These are phyloP conservation scores for Callorhinus ursinus DNA, from an alignment of 2,113 vertebrate species.

Conservation along the genomic window DNA sequence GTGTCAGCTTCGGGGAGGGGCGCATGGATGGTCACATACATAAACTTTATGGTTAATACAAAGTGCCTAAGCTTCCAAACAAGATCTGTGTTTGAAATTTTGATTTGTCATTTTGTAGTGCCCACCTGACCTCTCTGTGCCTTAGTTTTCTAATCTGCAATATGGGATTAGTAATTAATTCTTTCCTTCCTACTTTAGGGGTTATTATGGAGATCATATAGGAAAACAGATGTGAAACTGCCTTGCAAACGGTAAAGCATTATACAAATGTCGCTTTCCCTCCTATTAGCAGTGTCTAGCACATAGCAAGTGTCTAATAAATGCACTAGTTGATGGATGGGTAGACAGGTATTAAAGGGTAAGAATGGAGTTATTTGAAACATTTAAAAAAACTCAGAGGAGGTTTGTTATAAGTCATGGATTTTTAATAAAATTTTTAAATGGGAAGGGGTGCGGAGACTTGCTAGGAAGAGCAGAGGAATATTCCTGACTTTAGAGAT, in stretches of 20 bases:
- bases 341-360: constrained; percentile 30
- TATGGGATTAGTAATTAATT: background rate
- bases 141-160: constrained; percentile 28
- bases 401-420: background rate
- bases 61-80: background rate
- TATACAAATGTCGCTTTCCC: background rate
- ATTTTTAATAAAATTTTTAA: constrained; percentile 56
- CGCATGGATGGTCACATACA: accelerated
- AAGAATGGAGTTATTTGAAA: constrained; percentile 38
- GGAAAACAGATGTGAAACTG: constrained; percentile 6
- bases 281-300: background rate
- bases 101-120: background rate
- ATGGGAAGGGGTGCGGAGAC: background rate
- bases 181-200: background rate
- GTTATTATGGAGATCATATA: background rate
- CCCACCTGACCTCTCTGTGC: background rate
- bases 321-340: background rate
- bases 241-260: background rate
- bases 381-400: background rate
- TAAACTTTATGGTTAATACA: background rate
- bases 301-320: background rate
- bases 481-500: background rate
- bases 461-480: background rate
- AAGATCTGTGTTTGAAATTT: background rate
- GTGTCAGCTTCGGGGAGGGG: accelerated